Evolutionary conservation across 2,113 vertebrate species (phyloP), one percentile per base, ranked within the genome.

Genomic region (Eclectus roratus): DNA sequence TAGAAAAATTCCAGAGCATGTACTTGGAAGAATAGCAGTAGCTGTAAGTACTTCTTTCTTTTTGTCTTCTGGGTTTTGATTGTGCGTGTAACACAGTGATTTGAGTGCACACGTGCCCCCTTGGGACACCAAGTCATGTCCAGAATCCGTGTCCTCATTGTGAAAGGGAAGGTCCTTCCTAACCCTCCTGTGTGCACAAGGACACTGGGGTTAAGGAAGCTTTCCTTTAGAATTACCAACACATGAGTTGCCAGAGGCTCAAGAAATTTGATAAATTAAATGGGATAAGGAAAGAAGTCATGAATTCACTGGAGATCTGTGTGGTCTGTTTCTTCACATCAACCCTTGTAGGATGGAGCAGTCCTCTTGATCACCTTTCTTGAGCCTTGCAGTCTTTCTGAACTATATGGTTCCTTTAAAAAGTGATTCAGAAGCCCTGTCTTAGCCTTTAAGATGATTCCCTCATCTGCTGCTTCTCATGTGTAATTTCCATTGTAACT

Each of bases 21-120:
- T 99, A 7, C 97, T 99, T 5, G 99, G 99, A 33, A 98, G 99
- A 94, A 99, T 99, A 80, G 99, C 99, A 29, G 99, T 99, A 82
- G 98, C 99, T 28, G 99, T 99, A 96, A 99, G 99, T 99, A 97
- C 79, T 46, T 47, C 3, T 41, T 46, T 10, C 8, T 39, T 66
- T 58, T 58, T 70, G 1, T 33, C 58, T 68, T 47, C 20, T 4
- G 0, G 1, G 18, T 69, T 83, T 53, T 16, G 17, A 0, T 7
- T 17, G 17, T 43, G 29, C 6, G 1, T 8, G 27, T 43, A 10
- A 17, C 6, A 2, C 29, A 2, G 7, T 13, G 58, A 4, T 49
- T 8, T 17, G 35, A 43, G 52, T 2, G 16, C 2, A 7, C 23
- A 0, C 0, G 0, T 65, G 43, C 2, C n/a, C 53, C 24, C 11